Conservation (phyloP, 2,113 vertebrate genomes). For the Trochalopteron elliotii region DNA sequence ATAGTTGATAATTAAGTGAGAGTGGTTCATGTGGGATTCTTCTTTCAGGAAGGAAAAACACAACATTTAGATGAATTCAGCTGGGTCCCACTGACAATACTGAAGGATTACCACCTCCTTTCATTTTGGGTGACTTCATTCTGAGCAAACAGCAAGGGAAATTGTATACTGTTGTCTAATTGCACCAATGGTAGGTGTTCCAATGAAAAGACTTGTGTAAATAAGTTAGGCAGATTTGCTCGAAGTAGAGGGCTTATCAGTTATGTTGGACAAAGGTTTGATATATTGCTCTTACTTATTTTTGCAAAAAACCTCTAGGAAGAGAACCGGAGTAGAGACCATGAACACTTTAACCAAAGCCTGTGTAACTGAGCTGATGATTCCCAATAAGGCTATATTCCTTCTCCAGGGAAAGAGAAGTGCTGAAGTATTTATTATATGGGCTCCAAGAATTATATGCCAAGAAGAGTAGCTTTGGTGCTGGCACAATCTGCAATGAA, state of each 20-base stretch:
- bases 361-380: not conserved
- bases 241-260: not conserved
- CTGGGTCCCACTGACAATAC: not conserved
- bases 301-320: not conserved
- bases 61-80: not conserved
- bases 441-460: not conserved
- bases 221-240: not conserved
- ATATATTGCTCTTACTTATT: not conserved
- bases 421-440: not conserved
- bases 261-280: not conserved
- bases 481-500: not conserved
- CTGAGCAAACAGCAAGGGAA: not conserved
- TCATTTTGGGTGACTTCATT: not conserved
- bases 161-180: not conserved
- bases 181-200: not conserved
- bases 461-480: fast-evolving
- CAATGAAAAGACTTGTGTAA: not conserved
- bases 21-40: not conserved
- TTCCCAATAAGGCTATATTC: not conserved
- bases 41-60: not conserved
- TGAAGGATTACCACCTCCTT: not conserved
- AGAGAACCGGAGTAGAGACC: not conserved
- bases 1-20: not conserved
- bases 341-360: not conserved
- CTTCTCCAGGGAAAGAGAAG: not conserved